Percentiles rank a stretch among this genome's conserved stretches.
Conservation (phyloP, 1,140 invertebrate species). For the Drosophila takahashii region DNA sequence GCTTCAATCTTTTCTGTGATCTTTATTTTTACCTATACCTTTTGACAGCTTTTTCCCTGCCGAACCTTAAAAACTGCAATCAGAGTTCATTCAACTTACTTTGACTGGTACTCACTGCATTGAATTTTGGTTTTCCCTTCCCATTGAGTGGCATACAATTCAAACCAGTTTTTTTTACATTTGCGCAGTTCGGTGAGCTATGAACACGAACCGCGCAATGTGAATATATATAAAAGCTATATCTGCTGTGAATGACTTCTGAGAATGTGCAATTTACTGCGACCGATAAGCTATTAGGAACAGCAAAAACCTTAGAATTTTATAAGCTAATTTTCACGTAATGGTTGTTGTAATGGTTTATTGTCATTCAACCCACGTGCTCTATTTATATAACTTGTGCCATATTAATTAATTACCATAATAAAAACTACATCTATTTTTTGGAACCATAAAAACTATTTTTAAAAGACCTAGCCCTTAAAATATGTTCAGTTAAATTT, state of each 20-base stretch:
- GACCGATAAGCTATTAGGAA: constrained; percentile 26
- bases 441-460: constrained; percentile 4
- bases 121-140: constrained; percentile 22
- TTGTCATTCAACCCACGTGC: neutral
- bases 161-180: constrained; percentile 48
- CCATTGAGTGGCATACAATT: constrained; percentile 21
- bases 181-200: constrained; percentile 44
- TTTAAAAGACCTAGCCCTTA: neutral
- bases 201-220: constrained; percentile 29
- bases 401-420: neutral
- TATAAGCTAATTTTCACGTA: neutral
- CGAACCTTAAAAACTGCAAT: constrained; percentile 17
- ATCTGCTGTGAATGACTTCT: constrained; percentile 19
- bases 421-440: neutral
- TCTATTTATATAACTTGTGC: no score
- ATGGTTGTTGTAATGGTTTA: neutral
- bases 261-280: constrained; percentile 32
- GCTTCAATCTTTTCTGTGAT: neutral
- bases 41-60: neutral
- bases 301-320: constrained; percentile 2
- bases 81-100: constrained; percentile 40
- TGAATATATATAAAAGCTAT: neutral
- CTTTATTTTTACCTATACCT: neutral
- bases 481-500: neutral
- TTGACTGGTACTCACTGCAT: constrained; percentile 13